Percentiles rank a stretch among this genome's conserved stretches.
phyloP scores from a whole-genome alignment of 2,797 vertebrate species.

The Macrochelys suwanniensis region DNA sequence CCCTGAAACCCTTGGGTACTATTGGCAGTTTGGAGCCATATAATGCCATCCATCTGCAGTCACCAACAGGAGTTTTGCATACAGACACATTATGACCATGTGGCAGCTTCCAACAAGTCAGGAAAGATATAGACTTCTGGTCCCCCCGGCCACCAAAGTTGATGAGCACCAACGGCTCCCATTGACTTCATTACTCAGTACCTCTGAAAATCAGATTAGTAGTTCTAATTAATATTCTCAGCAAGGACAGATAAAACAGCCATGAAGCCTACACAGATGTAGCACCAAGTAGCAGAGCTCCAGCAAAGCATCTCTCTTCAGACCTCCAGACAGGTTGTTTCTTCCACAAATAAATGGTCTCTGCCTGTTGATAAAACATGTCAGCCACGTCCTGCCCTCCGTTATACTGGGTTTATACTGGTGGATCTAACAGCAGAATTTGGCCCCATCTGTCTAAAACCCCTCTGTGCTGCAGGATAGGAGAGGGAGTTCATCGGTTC shows the following conservation, averaged over 20 bases:
- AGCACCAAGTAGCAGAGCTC: not conserved
- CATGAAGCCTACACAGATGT: not conserved
- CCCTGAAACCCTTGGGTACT: not conserved
- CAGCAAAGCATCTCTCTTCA: not conserved
- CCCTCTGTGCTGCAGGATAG: not conserved
- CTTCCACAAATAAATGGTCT: not conserved
- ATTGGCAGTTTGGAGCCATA: not conserved
- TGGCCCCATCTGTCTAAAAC: not conserved
- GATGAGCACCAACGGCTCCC: not conserved
- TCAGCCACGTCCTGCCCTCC: not conserved
- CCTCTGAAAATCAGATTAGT: not conserved
- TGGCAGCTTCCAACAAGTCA: not conserved
- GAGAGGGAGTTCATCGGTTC: not conserved
- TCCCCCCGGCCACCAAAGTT: too few relatives aligned
- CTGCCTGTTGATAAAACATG: not conserved
- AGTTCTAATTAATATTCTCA: not conserved
- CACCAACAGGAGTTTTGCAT: fast-evolving
- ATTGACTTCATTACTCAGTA: not conserved
- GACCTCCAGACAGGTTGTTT: not conserved
- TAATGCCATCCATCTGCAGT: not conserved
- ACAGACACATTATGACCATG: not conserved
- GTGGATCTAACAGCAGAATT: not conserved
- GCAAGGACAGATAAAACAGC: not conserved
- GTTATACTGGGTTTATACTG: not conserved
- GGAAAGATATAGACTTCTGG: not conserved